Percentiles rank a stretch among this genome's conserved stretches.
phyloP scores from a whole-genome alignment of 2,888 invertebrate species.

The Scelioninae gen. 1 region DNA sequence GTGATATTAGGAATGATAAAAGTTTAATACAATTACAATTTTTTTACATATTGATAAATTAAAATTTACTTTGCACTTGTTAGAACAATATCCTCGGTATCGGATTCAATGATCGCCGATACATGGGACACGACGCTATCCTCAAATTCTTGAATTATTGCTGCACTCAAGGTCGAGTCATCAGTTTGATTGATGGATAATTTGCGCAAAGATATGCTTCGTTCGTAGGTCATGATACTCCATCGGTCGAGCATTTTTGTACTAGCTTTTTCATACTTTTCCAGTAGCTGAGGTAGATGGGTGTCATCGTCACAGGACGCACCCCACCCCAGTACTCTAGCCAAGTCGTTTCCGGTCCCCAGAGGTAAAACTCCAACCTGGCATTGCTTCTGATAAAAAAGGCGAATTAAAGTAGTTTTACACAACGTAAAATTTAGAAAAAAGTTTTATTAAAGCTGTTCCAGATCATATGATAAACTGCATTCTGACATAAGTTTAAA shows the following conservation, averaged over 20 bases:
- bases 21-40: too few species aligned
- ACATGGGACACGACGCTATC: conserved; percentile 91
- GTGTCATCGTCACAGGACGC: conserved; percentile 98
- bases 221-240: conserved; percentile 97
- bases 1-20: too few species aligned
- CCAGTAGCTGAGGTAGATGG: conserved; percentile 94
- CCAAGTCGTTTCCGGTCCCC: conserved; percentile 98
- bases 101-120: conserved; percentile 93
- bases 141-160: conserved; percentile 89
- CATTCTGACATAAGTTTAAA: too few species aligned
- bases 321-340: conserved; percentile 98
- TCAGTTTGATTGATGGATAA: conserved; percentile 86
- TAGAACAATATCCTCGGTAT: conserved; percentile 90
- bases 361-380: conserved; percentile 97
- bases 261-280: conserved; percentile 97
- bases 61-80: conserved; percentile 88
- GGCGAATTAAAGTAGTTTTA: too few species aligned
- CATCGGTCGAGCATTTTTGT: conserved; percentile 99
- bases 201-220: conserved; percentile 87
- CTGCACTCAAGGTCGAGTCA: conserved; percentile 85
- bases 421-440: too few species aligned
- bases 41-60: too few species aligned
- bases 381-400: conserved; percentile 83
- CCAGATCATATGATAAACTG: too few species aligned
- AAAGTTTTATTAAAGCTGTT: too few species aligned